These are phyloP conservation scores for Chouioia cunea DNA, from an alignment of 2,888 invertebrate species.

Conservation along the genomic window DNA sequence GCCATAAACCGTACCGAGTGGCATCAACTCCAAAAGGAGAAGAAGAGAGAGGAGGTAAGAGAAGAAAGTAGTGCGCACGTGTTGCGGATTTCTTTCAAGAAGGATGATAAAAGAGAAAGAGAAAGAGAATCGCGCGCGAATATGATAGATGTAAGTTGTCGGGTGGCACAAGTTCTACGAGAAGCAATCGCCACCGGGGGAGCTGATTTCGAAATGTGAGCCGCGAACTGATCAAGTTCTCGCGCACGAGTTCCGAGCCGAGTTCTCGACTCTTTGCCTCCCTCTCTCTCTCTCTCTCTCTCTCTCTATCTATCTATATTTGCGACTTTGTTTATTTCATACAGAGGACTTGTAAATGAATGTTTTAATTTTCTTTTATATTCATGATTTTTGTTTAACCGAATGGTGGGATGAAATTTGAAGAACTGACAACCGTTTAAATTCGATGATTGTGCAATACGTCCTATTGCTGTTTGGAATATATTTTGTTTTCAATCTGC, in stretches of 20 bases:
- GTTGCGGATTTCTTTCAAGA: conserved; percentile 38
- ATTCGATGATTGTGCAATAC: no score
- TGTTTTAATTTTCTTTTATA: no score
- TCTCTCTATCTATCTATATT: neutral
- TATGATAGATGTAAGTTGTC: conserved; percentile 40
- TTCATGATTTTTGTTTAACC: no score
- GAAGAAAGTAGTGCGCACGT: conserved; percentile 22
- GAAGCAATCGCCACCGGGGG: conserved; percentile 29
- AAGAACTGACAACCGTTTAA: no score
- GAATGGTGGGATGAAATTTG: no score
- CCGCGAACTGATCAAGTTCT: conserved; percentile 39
- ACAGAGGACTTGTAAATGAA: no score
- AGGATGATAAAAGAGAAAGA: conserved; percentile 2
- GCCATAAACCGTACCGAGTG: no score
- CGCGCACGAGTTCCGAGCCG: no score
- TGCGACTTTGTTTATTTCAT: conserved; percentile 12
- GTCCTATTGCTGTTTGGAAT: no score
- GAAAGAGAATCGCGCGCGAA: neutral
- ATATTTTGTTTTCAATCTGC: no score
- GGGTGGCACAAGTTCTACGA: conserved; percentile 19
- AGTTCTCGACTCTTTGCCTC: conserved; percentile 9
- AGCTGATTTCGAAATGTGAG: conserved; percentile 41
- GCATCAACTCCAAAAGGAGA: no score
- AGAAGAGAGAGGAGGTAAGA: no score
- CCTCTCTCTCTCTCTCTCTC: conserved; percentile 10